Percentiles rank a stretch among this genome's conserved stretches.
These are phyloP conservation scores for Rhabdomys dilectus DNA, from an alignment of 2,113 vertebrate species.

Conservation along the genomic window DNA sequence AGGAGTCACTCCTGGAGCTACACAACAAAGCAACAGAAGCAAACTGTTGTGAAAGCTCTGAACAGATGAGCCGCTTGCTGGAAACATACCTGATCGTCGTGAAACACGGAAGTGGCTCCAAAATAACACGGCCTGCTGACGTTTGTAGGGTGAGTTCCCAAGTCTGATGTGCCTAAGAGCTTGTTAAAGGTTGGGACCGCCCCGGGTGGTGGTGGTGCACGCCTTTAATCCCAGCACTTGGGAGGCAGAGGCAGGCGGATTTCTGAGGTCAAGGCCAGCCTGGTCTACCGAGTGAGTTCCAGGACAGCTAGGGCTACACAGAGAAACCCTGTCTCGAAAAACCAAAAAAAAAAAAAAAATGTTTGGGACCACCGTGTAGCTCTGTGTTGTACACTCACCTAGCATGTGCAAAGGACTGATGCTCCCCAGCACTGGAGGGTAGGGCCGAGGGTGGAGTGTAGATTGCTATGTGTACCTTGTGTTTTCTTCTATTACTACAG, in stretches of 20 bases:
- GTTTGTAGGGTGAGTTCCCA: conserved; percentile 90
- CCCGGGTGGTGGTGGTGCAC: too few species aligned
- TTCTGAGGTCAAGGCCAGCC: too few species aligned
- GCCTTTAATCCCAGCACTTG: too few species aligned
- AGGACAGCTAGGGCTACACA: too few species aligned
- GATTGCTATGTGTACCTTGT: not conserved
- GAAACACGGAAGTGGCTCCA: conserved; percentile 90
- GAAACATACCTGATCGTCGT: conserved; percentile 90
- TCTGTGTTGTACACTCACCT: not conserved
- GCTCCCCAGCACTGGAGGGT: not conserved
- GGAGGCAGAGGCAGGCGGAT: too few species aligned
- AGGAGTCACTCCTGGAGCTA: conserved; percentile 86
- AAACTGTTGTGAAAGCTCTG: conserved; percentile 81
- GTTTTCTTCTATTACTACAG: conserved; percentile 83
- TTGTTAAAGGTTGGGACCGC: not conserved
- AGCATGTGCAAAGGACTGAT: not conserved
- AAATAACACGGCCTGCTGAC: conserved; percentile 89
- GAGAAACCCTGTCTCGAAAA: too few species aligned
- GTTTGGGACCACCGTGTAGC: not conserved
- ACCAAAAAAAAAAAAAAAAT: too few species aligned
- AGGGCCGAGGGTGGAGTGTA: not conserved
- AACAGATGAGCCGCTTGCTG: conserved; percentile 93
- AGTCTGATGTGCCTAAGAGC: not conserved
- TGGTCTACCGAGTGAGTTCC: too few species aligned
- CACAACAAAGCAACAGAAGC: conserved; percentile 81